These are phyloP conservation scores for Ciconia maguari DNA, from an alignment of 2,113 vertebrate genomes.

Conservation along the genomic window DNA sequence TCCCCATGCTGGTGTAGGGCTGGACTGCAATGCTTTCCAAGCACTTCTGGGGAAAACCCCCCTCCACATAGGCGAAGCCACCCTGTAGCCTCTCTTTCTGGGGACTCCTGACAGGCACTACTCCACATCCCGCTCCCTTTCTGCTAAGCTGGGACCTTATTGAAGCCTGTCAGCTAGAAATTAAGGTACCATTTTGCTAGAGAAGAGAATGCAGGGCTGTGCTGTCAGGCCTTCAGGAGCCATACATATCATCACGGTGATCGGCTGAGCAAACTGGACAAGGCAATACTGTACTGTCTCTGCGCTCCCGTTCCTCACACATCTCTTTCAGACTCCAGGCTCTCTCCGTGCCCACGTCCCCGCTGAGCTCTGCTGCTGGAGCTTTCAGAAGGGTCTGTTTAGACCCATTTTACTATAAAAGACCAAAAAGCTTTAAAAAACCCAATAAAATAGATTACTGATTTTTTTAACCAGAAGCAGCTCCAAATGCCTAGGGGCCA, in stretches of 20 bases:
- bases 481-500: fast-evolving
- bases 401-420: not conserved
- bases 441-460: not conserved
- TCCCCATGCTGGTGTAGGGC: not conserved
- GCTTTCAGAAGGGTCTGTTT: not conserved
- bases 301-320: fast-evolving
- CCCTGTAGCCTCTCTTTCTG: not conserved
- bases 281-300: not conserved
- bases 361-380: not conserved
- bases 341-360: not conserved
- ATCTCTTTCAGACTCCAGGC: not conserved
- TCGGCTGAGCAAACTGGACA: not conserved
- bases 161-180: not conserved
- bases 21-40: not conserved
- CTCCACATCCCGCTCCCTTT: not conserved
- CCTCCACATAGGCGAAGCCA: not conserved
- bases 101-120: not conserved
- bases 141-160: not conserved
- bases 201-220: not conserved
- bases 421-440: not conserved
- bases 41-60: not conserved
- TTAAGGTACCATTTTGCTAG: not conserved
- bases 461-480: not conserved
- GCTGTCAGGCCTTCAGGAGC: not conserved
- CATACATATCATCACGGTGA: not conserved